Percentiles rank a stretch among this genome's conserved stretches.
Evolutionary conservation across 2,888 invertebrate species (phyloP).

Genomic region (Diabrotica balteata): DNA sequence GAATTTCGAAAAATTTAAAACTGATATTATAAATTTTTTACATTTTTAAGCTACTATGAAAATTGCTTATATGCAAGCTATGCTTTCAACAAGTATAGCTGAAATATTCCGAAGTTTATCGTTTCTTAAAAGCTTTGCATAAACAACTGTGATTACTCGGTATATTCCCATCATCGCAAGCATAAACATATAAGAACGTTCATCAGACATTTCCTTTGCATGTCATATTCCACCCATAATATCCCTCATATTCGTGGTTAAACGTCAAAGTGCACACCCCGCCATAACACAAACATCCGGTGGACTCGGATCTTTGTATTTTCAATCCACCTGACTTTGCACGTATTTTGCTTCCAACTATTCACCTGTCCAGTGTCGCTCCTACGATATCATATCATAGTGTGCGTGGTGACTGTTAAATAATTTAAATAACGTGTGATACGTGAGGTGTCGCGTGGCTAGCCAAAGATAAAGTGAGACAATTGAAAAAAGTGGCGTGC

Average conservation of each 20-base stretch:
- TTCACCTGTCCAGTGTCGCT: conserved; percentile 47
- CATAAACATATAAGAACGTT: conserved; percentile 1
- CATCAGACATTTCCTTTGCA: conserved; percentile 7
- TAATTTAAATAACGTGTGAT: conserved; percentile 21
- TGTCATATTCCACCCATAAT: conserved; percentile 14
- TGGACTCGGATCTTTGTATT: conserved; percentile 31
- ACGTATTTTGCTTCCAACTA: conserved; percentile 39
- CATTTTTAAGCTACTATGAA: too few species aligned
- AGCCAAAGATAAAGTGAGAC: conserved; percentile 20
- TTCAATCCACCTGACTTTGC: conserved; percentile 47
- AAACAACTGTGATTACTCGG: too few species aligned
- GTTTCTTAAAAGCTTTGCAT: too few species aligned
- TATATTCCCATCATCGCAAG: too few species aligned
- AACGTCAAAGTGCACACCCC: conserved; percentile 30
- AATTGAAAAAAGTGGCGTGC: conserved; percentile 11
- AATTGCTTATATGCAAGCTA: too few species aligned
- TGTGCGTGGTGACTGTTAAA: conserved; percentile 39
- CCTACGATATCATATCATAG: conserved; percentile 42
- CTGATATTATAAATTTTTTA: too few species aligned
- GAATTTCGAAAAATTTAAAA: too few species aligned
- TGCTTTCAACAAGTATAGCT: too few species aligned
- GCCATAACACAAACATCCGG: conserved; percentile 43
- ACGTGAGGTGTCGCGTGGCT: background rate
- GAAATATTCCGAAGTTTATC: too few species aligned
- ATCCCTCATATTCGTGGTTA: conserved; percentile 30